Conservation (phyloP, 2,113 vertebrate genomes). For the Charadrius vociferus region DNA sequence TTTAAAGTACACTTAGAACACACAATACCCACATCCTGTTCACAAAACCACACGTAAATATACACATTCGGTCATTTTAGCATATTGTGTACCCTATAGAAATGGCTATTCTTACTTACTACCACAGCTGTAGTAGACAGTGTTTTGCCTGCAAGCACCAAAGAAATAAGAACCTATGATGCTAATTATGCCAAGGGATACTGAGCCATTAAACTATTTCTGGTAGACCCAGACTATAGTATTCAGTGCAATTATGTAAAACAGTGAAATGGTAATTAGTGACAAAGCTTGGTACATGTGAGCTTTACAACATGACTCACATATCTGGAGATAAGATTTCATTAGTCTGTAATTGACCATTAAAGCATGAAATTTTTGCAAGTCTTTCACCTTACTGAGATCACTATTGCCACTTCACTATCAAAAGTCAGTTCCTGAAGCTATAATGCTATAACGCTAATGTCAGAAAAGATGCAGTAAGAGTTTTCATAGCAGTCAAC, state of each 20-base stretch:
- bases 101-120: neutral
- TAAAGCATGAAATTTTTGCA: conserved; percentile 43
- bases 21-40: neutral
- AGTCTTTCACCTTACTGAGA: neutral
- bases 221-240: conserved; percentile 13
- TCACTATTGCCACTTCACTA: neutral
- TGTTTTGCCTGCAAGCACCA: neutral
- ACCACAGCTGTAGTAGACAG: neutral
- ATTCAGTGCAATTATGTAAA: conserved; percentile 62
- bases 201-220: conserved; percentile 27
- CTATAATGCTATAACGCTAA: neutral
- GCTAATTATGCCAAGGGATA: conserved; percentile 23
- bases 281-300: conserved; percentile 21
- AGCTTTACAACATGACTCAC: neutral
- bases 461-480: neutral
- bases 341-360: conserved; percentile 34
- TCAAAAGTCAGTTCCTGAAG: neutral
- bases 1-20: neutral
- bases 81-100: neutral
- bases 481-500: neutral
- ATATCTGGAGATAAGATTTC: conserved; percentile 38
- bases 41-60: neutral
- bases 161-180: neutral
- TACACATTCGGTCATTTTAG: neutral
- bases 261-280: conserved; percentile 56